Conservation (phyloP, 2,888 invertebrate genomes). For the Trachelus troglodyta region DNA sequence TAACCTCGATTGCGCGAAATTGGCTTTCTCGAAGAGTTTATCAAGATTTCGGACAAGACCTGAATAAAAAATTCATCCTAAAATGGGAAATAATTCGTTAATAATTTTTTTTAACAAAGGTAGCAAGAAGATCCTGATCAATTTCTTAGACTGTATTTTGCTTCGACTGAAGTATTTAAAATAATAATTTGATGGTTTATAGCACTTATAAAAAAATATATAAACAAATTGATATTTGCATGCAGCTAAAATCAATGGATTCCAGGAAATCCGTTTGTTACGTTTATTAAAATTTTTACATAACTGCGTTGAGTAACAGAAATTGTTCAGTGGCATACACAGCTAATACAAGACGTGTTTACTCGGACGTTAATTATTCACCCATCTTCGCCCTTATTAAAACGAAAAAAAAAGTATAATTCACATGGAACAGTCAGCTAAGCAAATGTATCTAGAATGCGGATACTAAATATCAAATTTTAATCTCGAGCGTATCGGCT, state of each 20-base stretch:
- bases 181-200: too few species aligned
- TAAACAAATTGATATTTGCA: background rate
- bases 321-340: background rate
- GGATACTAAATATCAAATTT: background rate
- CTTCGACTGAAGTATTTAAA: background rate
- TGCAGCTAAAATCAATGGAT: background rate
- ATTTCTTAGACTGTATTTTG: background rate
- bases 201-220: too few species aligned
- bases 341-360: background rate
- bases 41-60: slow-evolving; percentile 42
- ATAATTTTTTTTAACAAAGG: background rate
- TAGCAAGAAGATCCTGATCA: background rate
- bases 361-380: background rate
- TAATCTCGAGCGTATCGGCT: background rate
- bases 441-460: slow-evolving; percentile 34
- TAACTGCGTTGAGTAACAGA: background rate
- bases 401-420: background rate
- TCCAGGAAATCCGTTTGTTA: background rate
- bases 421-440: slow-evolving; percentile 23
- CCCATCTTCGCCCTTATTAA: slow-evolving; percentile 16
- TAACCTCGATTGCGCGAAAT: slow-evolving; percentile 57
- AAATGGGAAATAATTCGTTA: background rate
- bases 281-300: background rate
- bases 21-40: slow-evolving; percentile 48
- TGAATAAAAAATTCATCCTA: background rate